A percentile compares a stretch with the other conserved stretches of the same genome.
phyloP scores from a whole-genome alignment of 2,888 invertebrate genomes.

The Agrochola circellaris region DNA sequence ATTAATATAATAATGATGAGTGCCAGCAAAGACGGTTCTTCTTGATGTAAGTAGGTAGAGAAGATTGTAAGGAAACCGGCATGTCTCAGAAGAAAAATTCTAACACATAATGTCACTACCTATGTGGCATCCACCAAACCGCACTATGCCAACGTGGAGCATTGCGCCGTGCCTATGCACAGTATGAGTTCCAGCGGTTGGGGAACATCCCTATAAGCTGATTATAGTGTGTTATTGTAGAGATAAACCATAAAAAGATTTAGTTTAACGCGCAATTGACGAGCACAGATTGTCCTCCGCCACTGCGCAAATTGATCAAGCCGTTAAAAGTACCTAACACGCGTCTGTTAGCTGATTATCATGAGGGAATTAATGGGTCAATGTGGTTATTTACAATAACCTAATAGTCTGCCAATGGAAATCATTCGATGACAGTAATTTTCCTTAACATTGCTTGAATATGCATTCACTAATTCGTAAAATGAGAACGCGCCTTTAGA shows the following conservation, averaged over 20 bases:
- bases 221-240: background rate
- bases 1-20: background rate
- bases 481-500: background rate
- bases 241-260: constrained; percentile 13
- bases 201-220: background rate
- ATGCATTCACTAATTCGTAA: background rate
- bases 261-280: constrained; percentile 32
- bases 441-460: constrained; percentile 21
- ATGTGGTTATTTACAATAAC: constrained; percentile 27
- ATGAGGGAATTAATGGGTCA: constrained; percentile 39
- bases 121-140: background rate
- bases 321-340: constrained; percentile 33
- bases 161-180: background rate
- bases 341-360: constrained; percentile 36
- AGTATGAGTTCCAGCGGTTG: background rate
- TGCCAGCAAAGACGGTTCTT: too few species aligned
- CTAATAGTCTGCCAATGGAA: constrained; percentile 14
- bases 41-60: too few species aligned
- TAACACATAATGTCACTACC: background rate
- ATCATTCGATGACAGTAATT: constrained; percentile 7
- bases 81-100: background rate
- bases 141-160: background rate
- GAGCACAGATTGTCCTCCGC: constrained; percentile 14
- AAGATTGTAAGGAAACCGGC: background rate
- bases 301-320: constrained; percentile 38